These are phyloP conservation scores for Cyrtodaria siliqua DNA, from an alignment of 2,888 invertebrate species.

Conservation along the genomic window DNA sequence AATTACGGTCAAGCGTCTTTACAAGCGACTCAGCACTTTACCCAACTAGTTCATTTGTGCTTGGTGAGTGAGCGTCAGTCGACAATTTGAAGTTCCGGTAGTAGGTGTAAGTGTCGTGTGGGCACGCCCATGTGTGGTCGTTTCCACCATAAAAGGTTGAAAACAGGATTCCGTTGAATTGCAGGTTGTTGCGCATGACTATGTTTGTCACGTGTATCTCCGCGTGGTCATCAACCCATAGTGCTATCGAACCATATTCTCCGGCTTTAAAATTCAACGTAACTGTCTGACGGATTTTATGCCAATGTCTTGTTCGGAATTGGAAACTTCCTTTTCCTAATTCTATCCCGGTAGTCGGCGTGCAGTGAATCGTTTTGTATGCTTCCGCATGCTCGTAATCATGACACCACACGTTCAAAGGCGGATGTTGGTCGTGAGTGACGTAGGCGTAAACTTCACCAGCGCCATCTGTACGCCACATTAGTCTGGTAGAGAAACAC, in stretches of 20 bases:
- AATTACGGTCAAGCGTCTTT: too few species aligned
- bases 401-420: conserved; percentile 46
- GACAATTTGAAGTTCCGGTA: conserved; percentile 70
- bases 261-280: conserved; percentile 64
- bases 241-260: conserved; percentile 55
- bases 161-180: conserved; percentile 69
- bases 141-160: conserved; percentile 77
- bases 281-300: conserved; percentile 69
- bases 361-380: conserved; percentile 26
- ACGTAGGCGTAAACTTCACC: conserved; percentile 78
- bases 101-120: conserved; percentile 69
- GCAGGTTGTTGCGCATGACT: conserved; percentile 55
- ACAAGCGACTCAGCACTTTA: too few species aligned
- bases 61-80: conserved; percentile 20
- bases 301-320: conserved; percentile 63
- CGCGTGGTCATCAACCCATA: conserved; percentile 64
- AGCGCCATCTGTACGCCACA: conserved; percentile 76
- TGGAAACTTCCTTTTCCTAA: conserved; percentile 53
- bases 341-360: conserved; percentile 32
- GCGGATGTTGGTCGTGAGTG: conserved; percentile 49
- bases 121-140: conserved; percentile 66
- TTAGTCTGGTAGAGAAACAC: conserved; percentile 75
- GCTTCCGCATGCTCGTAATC: conserved; percentile 26
- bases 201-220: conserved; percentile 57
- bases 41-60: conserved; percentile 28